phyloP scores from a whole-genome alignment of 2,797 vertebrate genomes.

The Halcyon chelicuti region DNA sequence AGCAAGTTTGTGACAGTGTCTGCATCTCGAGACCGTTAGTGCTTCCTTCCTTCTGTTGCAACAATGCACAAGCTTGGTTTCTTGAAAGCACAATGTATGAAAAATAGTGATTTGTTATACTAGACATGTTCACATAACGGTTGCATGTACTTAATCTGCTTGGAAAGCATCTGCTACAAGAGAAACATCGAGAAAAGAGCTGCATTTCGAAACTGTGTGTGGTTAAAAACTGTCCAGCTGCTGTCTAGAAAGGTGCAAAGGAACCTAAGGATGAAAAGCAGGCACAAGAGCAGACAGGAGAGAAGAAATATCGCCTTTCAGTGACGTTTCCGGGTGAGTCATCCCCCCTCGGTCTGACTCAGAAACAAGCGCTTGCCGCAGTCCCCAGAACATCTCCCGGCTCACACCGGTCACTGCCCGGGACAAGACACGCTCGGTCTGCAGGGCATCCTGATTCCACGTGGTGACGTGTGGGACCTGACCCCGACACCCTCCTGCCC shows the following conservation, averaged over 20 bases:
- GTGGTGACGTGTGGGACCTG: background rate
- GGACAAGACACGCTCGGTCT: background rate
- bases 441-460: background rate
- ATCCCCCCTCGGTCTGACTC: background rate
- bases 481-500: background rate
- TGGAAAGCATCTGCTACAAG: background rate
- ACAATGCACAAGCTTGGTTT: background rate
- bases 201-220: background rate
- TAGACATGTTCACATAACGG: rapidly evolving
- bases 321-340: conserved; percentile 22
- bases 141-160: background rate
- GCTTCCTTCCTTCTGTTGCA: background rate
- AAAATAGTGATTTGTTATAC: background rate
- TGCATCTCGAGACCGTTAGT: rapidly evolving
- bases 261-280: background rate
- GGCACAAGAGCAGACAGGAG: background rate
- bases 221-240: background rate
- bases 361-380: background rate
- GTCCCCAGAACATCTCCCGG: background rate
- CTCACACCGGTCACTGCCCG: background rate
- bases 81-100: background rate
- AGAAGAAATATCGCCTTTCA: background rate
- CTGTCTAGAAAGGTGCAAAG: background rate
- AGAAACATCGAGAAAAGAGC: background rate
- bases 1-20: background rate